Base-by-base conservation (phyloP, 2,797 vertebrate species). In the Falco concolor region DNA sequence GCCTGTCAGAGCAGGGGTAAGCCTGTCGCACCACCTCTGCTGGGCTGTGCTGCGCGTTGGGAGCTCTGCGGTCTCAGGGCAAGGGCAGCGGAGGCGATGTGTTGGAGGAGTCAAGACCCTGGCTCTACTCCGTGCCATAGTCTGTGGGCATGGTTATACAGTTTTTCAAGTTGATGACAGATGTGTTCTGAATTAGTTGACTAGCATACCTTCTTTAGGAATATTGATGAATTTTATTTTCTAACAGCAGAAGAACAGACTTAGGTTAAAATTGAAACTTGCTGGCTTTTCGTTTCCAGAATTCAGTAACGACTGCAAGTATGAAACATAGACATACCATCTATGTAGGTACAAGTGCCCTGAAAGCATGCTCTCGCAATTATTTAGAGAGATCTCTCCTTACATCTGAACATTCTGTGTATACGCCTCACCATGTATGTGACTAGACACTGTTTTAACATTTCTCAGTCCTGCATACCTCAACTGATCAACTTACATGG, bases 31-130 rank as follows among this genome's bases (percentile, higher is more conserved):
- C 32, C 13, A 16, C 32, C 22, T 24, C 21, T 5, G 0, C 36
- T 16, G 38, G 8, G 45, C 44, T 22, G 17, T 5, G 32, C 65
- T 28, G 23, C 27, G 0, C 3, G 27, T 15, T 13, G 25, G 18
- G 44, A 6, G 32, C 5, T 25, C 57, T 4, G 52, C 1, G 1
- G 6, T 44, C 34, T 32, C 5, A 7, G 17, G 2, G 34, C 1
- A 0, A 22, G 44, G 34, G 38, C 27, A 49, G 74, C 2, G 32
- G 28, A 16, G 7, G 2, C 12, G 15, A 3, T 17, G 64, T 2
- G 3, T 17, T 47, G n/a, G 40, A 36, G 76, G 27, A 7, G 14
- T 16, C 8, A 21, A 10, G 23, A 38, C 12, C 44, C 25, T 36
- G 38, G n/a, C 30, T 72, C 34, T 12, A 2, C 34, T 77, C 70